These are phyloP conservation scores for Rhodinocichla rosea DNA, from an alignment of 2,113 vertebrate genomes.

Conservation along the genomic window DNA sequence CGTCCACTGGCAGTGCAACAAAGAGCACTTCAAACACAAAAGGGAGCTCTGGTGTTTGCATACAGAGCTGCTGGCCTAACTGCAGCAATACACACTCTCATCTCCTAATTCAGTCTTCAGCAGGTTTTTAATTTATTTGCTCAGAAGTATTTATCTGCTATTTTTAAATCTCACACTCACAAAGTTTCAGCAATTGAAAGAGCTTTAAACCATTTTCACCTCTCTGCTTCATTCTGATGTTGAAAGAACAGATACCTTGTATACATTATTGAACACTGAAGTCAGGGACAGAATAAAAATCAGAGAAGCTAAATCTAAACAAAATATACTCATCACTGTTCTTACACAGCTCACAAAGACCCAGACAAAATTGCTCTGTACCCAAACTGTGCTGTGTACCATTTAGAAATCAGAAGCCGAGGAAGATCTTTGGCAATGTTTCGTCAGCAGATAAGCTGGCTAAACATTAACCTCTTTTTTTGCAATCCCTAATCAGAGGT, in stretches of 20 bases:
- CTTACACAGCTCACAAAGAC: not conserved
- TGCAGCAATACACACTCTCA: not conserved
- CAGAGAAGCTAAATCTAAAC: not conserved
- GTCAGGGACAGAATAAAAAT: not conserved
- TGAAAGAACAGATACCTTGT: not conserved
- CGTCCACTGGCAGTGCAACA: not conserved
- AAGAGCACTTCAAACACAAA: not conserved
- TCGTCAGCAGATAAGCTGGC: conserved; percentile 40
- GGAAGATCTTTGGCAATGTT: conserved; percentile 58
- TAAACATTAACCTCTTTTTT: conserved; percentile 65
- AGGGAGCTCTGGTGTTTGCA: not conserved
- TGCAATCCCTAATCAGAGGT: conserved; percentile 59
- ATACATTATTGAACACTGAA: not conserved
- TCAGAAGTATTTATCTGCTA: not conserved
- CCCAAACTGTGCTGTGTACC: not conserved
- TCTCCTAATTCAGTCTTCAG: not conserved
- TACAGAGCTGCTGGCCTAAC: not conserved
- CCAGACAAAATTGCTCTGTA: not conserved
- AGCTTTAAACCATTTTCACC: not conserved
- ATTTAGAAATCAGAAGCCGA: conserved; percentile 22
- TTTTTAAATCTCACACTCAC: not conserved
- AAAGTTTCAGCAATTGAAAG: not conserved
- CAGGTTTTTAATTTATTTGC: not conserved
- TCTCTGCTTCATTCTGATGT: rapidly evolving
- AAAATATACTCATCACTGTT: not conserved